Percentiles rank a stretch among this genome's conserved stretches.
phyloP scores from a whole-genome alignment of 1,140 invertebrate genomes.

The Paraescarpia echinospica region DNA sequence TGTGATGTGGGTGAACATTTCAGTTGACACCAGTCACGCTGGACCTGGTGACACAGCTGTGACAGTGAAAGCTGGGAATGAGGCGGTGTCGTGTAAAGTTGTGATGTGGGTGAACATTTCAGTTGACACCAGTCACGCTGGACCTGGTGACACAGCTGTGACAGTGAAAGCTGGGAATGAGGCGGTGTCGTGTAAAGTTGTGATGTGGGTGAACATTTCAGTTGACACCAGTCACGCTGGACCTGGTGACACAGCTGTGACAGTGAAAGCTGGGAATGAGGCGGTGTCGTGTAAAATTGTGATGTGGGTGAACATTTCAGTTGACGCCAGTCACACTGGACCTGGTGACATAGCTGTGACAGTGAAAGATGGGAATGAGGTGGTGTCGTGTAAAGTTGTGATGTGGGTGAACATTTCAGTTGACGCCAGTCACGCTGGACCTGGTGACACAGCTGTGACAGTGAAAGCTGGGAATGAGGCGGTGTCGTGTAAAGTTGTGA shows the following conservation, averaged over 20 bases:
- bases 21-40: constrained; percentile 93
- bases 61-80: constrained; percentile 85
- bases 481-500: constrained; percentile 95
- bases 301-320: constrained; percentile 83
- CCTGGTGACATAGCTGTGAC: constrained; percentile 98
- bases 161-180: constrained; percentile 87
- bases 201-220: constrained; percentile 83
- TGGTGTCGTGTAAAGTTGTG: constrained; percentile 96
- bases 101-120: constrained; percentile 81
- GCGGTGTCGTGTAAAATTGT: constrained; percentile 97
- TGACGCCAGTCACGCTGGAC: constrained; percentile 93
- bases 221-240: constrained; percentile 95
- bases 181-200: constrained; percentile 96
- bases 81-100: constrained; percentile 96
- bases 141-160: constrained; percentile 96
- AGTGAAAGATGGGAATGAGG: constrained; percentile 85
- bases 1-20: constrained; percentile 84
- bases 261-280: constrained; percentile 84
- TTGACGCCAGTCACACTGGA: constrained; percentile 93
- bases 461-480: constrained; percentile 88
- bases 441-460: constrained; percentile 96
- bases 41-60: constrained; percentile 98
- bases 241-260: constrained; percentile 96
- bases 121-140: constrained; percentile 95
- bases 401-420: constrained; percentile 90